phyloP scores from a whole-genome alignment of 2,113 vertebrate genomes.

The Menura novaehollandiae region DNA sequence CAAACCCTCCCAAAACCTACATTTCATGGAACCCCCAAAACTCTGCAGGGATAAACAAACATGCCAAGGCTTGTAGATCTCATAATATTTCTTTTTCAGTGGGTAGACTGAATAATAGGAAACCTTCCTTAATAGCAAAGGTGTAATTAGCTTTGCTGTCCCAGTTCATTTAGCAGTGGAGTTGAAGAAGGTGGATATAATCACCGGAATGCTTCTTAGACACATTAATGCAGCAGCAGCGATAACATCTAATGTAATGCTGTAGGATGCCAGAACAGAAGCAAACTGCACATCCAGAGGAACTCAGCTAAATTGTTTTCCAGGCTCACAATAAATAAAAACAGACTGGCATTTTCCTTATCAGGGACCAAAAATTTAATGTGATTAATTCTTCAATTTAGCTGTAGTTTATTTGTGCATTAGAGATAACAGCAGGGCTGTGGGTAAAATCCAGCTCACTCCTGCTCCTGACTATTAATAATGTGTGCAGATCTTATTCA shows the following conservation, averaged over 20 bases:
- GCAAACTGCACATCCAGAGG: neutral
- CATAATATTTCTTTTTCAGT: neutral
- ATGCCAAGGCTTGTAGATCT: neutral
- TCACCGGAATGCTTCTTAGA: neutral
- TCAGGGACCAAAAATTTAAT: slow-evolving; percentile 13
- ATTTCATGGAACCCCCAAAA: neutral
- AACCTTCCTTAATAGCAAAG: neutral
- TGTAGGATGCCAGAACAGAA: neutral
- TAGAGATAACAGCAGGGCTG: slow-evolving; percentile 35
- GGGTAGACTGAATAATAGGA: neutral
- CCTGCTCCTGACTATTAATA: neutral
- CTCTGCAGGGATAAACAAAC: neutral
- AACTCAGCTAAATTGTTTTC: slow-evolving; percentile 39
- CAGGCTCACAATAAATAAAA: slow-evolving; percentile 47
- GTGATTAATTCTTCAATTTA: slow-evolving; percentile 60
- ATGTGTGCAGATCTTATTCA: neutral
- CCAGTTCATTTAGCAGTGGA: slow-evolving; percentile 11
- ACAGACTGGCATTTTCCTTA: slow-evolving; percentile 19
- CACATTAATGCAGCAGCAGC: neutral
- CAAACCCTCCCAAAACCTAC: neutral
- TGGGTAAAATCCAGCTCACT: slow-evolving; percentile 6
- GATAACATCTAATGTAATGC: neutral
- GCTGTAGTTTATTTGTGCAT: slow-evolving; percentile 5
- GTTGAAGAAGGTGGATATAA: neutral
- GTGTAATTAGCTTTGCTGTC: slow-evolving; percentile 28